Evolutionary conservation across 2,113 vertebrate genomes (phyloP), one percentile per base, ranked within the genome.

Genomic region (Strigops habroptila): DNA sequence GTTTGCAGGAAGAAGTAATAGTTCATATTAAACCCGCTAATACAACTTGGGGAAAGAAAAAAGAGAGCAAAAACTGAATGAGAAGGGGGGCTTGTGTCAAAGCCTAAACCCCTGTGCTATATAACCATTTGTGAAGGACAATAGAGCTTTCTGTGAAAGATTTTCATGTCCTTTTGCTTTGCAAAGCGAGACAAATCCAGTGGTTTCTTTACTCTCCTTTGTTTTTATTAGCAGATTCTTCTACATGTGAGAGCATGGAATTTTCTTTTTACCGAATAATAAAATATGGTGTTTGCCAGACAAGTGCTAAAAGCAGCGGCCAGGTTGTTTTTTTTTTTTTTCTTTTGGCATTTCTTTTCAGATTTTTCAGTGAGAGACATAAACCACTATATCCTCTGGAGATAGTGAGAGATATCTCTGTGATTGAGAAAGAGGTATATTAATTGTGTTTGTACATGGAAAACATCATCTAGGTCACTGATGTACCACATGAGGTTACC

Each of bases 191-290:
- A 65, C 53, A 64, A 82, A 80, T 59, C 19, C 33, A 59, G 51
- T 33, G 57, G 33, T 59, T 89, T 76, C 27, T 84, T 83, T 93
- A 69, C 57, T 70, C 60, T 95, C 41, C 37, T 92, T 92, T 93
- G 88, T 81, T 96, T 93, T 93, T 82, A 74, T 92, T 92, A 94
- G 51, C 68, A 81, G 55, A 94, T 74, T 93, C 46, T 80, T 86
- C 51, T 74, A 70, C 31, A 71, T 86, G 91, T 88, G 91, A 94
- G 55, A 91, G 46, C 73, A 88, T 81, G 82, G 91, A 93, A 90
- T 85, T 91, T 91, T 90, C 39, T 86, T 91, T 86, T 93, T 67
- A 83, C 37, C 86, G 25, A 82, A 83, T 86, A 90, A 91, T 57
- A 86, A 86, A 94, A 92, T 59, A 39, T 0, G 1, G 76, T 78